Percentiles rank a stretch among this genome's conserved stretches.
phyloP scores from a whole-genome alignment of 2,113 vertebrate species.

The Nestor notabilis region DNA sequence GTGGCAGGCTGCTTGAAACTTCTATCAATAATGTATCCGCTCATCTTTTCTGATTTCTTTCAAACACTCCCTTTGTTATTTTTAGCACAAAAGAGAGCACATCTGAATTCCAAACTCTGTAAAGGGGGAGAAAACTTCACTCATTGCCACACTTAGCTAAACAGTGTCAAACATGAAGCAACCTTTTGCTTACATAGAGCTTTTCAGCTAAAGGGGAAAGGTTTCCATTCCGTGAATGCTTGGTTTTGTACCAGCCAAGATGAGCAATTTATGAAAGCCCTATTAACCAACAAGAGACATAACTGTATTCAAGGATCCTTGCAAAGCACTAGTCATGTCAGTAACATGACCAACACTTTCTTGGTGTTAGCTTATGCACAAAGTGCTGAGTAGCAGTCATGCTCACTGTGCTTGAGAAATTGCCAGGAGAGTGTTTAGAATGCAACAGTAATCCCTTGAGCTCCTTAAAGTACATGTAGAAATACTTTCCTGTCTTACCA shows the following conservation, averaged over 20 bases:
- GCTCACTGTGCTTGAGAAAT: neutral
- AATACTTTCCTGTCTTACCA: neutral
- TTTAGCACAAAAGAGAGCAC: constrained; percentile 72
- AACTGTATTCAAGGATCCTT: neutral
- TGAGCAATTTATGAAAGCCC: constrained; percentile 24
- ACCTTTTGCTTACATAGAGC: neutral
- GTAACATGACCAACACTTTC: neutral
- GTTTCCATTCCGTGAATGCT: constrained; percentile 16
- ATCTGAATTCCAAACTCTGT: constrained; percentile 54
- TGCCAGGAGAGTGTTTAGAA: neutral
- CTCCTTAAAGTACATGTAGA: neutral
- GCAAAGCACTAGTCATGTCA: neutral
- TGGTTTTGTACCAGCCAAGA: constrained; percentile 8
- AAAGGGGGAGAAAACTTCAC: constrained; percentile 42
- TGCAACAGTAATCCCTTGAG: neutral
- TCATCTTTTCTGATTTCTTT: constrained; percentile 73
- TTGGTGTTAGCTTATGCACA: neutral
- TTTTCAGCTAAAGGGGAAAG: constrained; percentile 9
- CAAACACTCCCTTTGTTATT: constrained; percentile 72
- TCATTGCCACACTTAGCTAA: constrained; percentile 35
- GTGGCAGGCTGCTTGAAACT: constrained; percentile 68
- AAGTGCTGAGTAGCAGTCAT: neutral
- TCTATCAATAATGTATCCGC: constrained; percentile 76
- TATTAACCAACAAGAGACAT: constrained; percentile 2
- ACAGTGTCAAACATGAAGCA: neutral